Evolutionary conservation across 2,113 vertebrate genomes (phyloP).

Genomic region (Jaculus jaculus): DNA sequence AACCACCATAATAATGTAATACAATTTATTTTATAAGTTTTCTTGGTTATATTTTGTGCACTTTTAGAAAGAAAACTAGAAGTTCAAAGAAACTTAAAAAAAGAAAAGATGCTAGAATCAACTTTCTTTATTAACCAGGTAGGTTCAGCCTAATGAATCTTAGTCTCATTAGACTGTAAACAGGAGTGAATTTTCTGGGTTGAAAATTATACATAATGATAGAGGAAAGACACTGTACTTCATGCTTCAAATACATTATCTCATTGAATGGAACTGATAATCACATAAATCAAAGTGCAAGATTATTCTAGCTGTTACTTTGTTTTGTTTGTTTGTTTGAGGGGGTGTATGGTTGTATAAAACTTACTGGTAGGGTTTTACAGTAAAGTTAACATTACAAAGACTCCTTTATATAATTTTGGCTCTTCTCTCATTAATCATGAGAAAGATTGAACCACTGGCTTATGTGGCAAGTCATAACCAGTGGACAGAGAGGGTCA

Average conservation of each 20-base stretch:
- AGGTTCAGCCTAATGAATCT: neutral
- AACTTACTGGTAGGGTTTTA: neutral
- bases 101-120: neutral
- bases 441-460: neutral
- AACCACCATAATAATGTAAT: no score
- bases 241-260: neutral
- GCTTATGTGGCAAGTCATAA: neutral
- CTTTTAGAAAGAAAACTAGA: no score
- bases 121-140: neutral
- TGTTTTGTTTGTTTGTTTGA: neutral
- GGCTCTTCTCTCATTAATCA: constrained; percentile 3
- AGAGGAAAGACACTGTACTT: neutral
- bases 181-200: neutral
- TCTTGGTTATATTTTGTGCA: no score
- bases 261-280: constrained; percentile 28
- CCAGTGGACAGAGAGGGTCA: constrained; percentile 4
- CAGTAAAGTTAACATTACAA: constrained; percentile 5
- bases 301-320: neutral
- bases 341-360: neutral
- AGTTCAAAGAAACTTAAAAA: no score
- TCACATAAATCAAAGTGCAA: neutral
- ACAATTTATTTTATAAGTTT: no score
- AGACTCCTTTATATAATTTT: constrained; percentile 10
- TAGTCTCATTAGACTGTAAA: neutral
- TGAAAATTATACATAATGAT: neutral